Evolutionary conservation across 2,113 vertebrate genomes (phyloP).

Genomic region (Sceloporus tristichus): DNA sequence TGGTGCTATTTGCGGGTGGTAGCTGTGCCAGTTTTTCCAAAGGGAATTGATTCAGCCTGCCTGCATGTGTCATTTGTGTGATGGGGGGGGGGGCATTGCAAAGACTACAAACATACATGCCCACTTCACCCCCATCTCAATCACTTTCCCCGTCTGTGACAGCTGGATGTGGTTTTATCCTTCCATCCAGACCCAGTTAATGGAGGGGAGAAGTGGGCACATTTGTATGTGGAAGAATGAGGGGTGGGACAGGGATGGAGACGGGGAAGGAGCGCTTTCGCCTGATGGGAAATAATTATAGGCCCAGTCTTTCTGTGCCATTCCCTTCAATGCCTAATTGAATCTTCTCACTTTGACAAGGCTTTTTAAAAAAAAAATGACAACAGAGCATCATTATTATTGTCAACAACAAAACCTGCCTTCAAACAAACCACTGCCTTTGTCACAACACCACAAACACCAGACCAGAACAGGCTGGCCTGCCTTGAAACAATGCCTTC

Average conservation of each 20-base stretch:
- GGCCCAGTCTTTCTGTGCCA: not conserved
- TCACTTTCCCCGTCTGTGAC: not conserved
- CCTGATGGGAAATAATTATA: conserved; percentile 26
- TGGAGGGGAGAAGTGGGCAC: not conserved
- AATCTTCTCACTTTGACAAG: conserved; percentile 13
- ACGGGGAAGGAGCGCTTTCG: not conserved
- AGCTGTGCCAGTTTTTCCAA: not conserved
- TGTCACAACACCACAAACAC: not conserved
- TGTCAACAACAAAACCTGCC: not conserved
- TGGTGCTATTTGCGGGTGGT: not conserved
- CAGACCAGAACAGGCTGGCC: not conserved
- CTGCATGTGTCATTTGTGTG: not conserved
- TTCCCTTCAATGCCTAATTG: conserved; percentile 23
- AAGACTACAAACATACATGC: not conserved
- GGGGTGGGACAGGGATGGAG: no score
- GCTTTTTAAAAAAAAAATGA: not conserved
- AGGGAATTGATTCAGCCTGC: no score
- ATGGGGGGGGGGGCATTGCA: not conserved
- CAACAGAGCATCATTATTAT: no score
- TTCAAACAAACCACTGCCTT: not conserved
- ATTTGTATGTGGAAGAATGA: no score
- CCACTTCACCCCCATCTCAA: no score
- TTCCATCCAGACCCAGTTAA: conserved; percentile 8
- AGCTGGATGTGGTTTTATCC: not conserved
- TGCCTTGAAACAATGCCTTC: not conserved